These are phyloP conservation scores for Ephialtes manifestator DNA, from an alignment of 2,888 invertebrate genomes.

Conservation along the genomic window DNA sequence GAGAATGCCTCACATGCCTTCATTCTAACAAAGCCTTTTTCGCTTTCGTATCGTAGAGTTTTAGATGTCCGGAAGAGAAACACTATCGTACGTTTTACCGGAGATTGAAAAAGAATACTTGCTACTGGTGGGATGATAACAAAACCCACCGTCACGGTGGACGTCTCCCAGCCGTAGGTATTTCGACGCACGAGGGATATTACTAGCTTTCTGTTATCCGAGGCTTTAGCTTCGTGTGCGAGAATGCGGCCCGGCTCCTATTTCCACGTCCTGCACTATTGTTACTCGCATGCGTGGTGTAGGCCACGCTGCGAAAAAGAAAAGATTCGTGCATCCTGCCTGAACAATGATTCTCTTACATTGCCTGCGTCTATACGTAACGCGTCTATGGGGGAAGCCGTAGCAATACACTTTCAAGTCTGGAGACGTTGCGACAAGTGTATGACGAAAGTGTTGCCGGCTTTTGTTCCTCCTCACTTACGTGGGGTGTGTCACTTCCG, in stretches of 20 bases:
- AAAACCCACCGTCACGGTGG: conserved; percentile 9
- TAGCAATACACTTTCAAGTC: conserved; percentile 32
- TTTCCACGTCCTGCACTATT: conserved; percentile 68
- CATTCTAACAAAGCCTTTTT: neutral
- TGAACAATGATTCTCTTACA: conserved; percentile 65
- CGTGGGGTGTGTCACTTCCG: conserved; percentile 47
- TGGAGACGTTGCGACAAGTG: conserved; percentile 39
- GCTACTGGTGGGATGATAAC: neutral
- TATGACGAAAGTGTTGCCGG: conserved; percentile 43
- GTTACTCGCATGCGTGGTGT: conserved; percentile 51
- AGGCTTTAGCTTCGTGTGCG: conserved; percentile 26
- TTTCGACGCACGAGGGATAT: conserved; percentile 26
- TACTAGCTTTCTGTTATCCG: conserved; percentile 24
- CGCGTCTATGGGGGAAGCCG: conserved; percentile 17
- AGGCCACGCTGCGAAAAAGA: conserved; percentile 33
- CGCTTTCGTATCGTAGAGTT: conserved; percentile 18
- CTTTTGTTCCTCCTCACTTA: conserved; percentile 12
- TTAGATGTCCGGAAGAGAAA: neutral
- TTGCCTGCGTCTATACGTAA: conserved; percentile 41
- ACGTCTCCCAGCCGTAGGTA: conserved; percentile 9
- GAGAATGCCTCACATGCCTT: neutral
- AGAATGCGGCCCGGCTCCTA: conserved; percentile 56
- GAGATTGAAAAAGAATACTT: conserved; percentile 56
- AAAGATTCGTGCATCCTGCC: conserved; percentile 63
- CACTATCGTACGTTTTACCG: conserved; percentile 31